Conservation (phyloP, 2,888 invertebrate genomes). For the Choreutis nemorana region DNA sequence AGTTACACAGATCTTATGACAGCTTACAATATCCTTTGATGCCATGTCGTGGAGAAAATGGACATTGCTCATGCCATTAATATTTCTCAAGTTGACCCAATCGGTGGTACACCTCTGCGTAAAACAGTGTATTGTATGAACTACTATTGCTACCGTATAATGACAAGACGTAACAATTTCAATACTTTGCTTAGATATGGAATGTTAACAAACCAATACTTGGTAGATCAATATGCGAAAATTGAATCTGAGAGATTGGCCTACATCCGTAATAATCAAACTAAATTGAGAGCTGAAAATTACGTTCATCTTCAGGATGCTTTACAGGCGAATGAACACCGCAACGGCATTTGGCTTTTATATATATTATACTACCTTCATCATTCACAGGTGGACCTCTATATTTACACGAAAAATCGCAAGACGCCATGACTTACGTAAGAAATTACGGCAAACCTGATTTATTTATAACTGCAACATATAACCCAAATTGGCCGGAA, state of each 20-base stretch:
- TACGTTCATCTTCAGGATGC: slow-evolving; percentile 3
- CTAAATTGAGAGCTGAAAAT: slow-evolving; percentile 3
- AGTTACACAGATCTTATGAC: slow-evolving; percentile 17
- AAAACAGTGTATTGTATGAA: slow-evolving; percentile 14
- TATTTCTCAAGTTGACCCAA: slow-evolving; percentile 4
- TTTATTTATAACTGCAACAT: slow-evolving; percentile 7
- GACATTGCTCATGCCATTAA: slow-evolving; percentile 5
- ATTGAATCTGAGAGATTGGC: slow-evolving; percentile 13
- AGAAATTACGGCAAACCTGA: slow-evolving; percentile 8
- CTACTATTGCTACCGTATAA: slow-evolving; percentile 13
- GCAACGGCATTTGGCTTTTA: slow-evolving; percentile 7
- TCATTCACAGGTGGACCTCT: slow-evolving; percentile 12
- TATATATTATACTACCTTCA: slow-evolving; percentile 11
- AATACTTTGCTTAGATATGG: slow-evolving; percentile 13
- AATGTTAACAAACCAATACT: slow-evolving; percentile 12
- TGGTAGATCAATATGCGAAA: slow-evolving; percentile 14
- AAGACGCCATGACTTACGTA: slow-evolving; percentile 12
- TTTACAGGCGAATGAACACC: slow-evolving; percentile 4
- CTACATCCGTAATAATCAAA: background rate
- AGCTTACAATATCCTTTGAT: slow-evolving; percentile 17
- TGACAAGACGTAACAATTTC: slow-evolving; percentile 12
- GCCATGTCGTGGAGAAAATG: slow-evolving; percentile 15
- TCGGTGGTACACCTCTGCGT: slow-evolving; percentile 8
- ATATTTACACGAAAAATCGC: slow-evolving; percentile 11
- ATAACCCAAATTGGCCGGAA: slow-evolving; percentile 8